Percentiles rank a stretch among this genome's conserved stretches.
These are phyloP conservation scores for Chaetoderma sp. DNA, from an alignment of 2,888 invertebrate species.

Conservation along the genomic window DNA sequence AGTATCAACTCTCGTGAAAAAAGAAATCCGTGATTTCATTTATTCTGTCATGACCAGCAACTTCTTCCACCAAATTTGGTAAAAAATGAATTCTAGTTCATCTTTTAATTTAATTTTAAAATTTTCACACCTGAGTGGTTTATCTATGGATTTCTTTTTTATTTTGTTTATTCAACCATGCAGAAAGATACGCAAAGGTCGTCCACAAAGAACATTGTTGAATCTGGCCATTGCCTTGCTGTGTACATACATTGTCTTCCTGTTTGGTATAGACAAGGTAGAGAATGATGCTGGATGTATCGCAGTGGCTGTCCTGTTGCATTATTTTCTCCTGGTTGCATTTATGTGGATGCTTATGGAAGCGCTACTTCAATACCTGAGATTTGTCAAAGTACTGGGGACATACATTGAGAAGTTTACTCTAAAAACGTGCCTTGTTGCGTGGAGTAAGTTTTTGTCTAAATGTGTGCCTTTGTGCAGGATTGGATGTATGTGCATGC, in stretches of 20 bases:
- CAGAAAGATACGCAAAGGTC: constrained; percentile 75
- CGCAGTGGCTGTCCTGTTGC: constrained; percentile 75
- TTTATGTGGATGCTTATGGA: constrained; percentile 80
- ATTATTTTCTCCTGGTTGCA: constrained; percentile 74
- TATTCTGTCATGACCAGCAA: no score
- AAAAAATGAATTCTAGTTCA: no score
- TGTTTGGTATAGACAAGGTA: constrained; percentile 60
- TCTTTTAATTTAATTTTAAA: no score
- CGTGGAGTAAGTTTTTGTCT: constrained; percentile 73
- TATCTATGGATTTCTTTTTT: no score
- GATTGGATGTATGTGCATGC: background rate
- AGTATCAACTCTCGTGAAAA: no score
- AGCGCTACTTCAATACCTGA: constrained; percentile 77
- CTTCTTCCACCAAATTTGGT: no score
- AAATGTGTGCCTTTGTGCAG: background rate
- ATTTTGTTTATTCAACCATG: no score
- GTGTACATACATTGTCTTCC: constrained; percentile 72
- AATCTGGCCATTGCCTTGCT: constrained; percentile 77
- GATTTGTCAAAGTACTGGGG: constrained; percentile 78
- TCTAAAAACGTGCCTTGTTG: constrained; percentile 75
- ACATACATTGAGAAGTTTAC: constrained; percentile 74
- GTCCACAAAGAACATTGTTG: constrained; percentile 78
- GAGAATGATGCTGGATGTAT: constrained; percentile 72
- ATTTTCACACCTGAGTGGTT: no score
- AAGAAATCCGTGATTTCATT: no score